phyloP scores from a whole-genome alignment of 2,113 vertebrate species.

The Pseudois nayaur region DNA sequence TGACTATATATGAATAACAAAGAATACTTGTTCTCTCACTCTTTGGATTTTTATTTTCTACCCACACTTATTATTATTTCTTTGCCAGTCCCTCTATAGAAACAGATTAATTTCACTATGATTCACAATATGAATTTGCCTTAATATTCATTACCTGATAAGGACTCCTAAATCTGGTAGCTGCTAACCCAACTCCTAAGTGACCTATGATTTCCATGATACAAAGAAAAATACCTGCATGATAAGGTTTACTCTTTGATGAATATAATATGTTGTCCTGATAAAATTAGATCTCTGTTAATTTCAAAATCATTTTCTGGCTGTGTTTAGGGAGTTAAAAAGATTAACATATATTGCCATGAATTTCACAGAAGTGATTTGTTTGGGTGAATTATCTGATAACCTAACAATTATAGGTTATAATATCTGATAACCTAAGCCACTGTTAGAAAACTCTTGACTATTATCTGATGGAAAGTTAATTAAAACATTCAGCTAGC shows the following conservation, averaged over 20 bases:
- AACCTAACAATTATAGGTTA: neutral
- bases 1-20: neutral
- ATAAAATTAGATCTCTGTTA: neutral
- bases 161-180: neutral
- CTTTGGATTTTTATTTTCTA: neutral
- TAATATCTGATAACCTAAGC: neutral
- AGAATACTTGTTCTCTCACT: neutral
- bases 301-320: neutral
- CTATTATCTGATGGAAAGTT: neutral
- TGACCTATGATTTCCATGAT: neutral
- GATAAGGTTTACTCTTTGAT: neutral
- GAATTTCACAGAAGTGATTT: neutral
- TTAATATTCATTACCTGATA: neutral
- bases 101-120: neutral
- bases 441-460: neutral
- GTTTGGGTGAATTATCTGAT: neutral
- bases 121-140: neutral
- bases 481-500: neutral
- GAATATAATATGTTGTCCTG: neutral
- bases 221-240: neutral
- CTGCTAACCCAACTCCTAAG: neutral
- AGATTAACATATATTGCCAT: neutral
- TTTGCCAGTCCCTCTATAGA: neutral
- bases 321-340: neutral
- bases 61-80: accelerated